These are phyloP conservation scores for Eulithis prunata DNA, from an alignment of 2,888 invertebrate genomes.

Conservation along the genomic window DNA sequence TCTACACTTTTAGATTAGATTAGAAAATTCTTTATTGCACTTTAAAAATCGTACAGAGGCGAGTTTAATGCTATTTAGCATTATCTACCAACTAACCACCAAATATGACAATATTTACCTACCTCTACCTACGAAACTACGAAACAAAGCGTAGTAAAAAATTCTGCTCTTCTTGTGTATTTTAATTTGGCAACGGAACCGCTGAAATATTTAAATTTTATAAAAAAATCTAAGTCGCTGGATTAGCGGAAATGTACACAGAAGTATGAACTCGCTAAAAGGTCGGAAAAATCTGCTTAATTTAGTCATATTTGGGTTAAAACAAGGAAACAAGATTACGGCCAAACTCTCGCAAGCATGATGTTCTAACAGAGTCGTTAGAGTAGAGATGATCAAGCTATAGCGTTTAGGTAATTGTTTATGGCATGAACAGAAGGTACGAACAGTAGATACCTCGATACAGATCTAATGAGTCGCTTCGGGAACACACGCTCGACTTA, in stretches of 20 bases:
- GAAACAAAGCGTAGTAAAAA: background rate
- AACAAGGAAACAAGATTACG: slow-evolving; percentile 32
- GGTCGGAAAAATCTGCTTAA: slow-evolving; percentile 29
- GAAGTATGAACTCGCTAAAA: slow-evolving; percentile 16
- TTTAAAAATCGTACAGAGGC: too few species aligned
- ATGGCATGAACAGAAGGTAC: too few species aligned
- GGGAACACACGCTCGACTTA: too few species aligned
- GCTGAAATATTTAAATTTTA: slow-evolving; percentile 23
- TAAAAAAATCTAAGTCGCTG: slow-evolving; percentile 8
- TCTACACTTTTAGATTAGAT: too few species aligned
- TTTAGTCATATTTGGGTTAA: slow-evolving; percentile 29
- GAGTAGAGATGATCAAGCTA: slow-evolving; percentile 10
- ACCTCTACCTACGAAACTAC: too few species aligned
- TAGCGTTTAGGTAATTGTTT: background rate
- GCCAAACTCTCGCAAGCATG: slow-evolving; percentile 24
- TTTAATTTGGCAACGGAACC: slow-evolving; percentile 7
- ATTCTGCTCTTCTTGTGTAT: background rate
- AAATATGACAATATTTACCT: too few species aligned
- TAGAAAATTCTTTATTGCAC: too few species aligned
- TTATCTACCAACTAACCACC: too few species aligned
- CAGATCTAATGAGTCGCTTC: too few species aligned
- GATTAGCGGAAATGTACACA: slow-evolving; percentile 19
- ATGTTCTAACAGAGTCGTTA: slow-evolving; percentile 2
- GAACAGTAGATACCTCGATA: too few species aligned
- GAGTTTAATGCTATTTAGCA: too few species aligned